These are phyloP conservation scores for Kryptopterus vitreolus DNA, from an alignment of 2,797 vertebrate species.

Conservation along the genomic window DNA sequence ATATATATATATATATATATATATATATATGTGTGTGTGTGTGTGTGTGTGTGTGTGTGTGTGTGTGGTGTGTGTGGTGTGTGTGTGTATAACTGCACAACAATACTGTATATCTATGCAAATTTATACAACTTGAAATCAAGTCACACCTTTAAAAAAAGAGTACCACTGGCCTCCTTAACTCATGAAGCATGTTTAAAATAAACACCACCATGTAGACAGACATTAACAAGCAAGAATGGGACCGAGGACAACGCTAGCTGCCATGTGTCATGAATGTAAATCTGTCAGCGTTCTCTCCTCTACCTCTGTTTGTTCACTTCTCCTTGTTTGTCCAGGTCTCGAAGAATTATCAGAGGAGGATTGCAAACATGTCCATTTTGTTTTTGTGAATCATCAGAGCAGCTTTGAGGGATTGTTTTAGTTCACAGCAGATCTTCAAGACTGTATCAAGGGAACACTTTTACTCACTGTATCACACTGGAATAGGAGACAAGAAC, in stretches of 20 bases:
- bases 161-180: neutral
- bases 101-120: no score
- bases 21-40: no score
- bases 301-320: constrained; percentile 12
- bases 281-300: constrained; percentile 39
- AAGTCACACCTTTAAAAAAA: neutral
- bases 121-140: no score
- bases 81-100: no score
- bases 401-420: constrained; percentile 41
- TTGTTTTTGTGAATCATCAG: constrained; percentile 22
- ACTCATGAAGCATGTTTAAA: constrained; percentile 9
- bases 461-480: constrained; percentile 36
- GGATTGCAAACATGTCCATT: constrained; percentile 7
- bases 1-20: no score
- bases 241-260: neutral
- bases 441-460: constrained; percentile 35
- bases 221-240: constrained; percentile 15
- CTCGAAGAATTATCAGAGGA: constrained; percentile 29
- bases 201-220: constrained; percentile 7
- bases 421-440: constrained; percentile 38
- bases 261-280: constrained; percentile 40
- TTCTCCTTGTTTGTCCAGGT: constrained; percentile 12
- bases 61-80: no score
- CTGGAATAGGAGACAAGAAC: constrained; percentile 32
- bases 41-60: no score